A percentile compares a stretch with the other conserved stretches of the same genome.
phyloP scores from a whole-genome alignment of 2,888 invertebrate genomes.

The Disparrhopalites patrizii region DNA sequence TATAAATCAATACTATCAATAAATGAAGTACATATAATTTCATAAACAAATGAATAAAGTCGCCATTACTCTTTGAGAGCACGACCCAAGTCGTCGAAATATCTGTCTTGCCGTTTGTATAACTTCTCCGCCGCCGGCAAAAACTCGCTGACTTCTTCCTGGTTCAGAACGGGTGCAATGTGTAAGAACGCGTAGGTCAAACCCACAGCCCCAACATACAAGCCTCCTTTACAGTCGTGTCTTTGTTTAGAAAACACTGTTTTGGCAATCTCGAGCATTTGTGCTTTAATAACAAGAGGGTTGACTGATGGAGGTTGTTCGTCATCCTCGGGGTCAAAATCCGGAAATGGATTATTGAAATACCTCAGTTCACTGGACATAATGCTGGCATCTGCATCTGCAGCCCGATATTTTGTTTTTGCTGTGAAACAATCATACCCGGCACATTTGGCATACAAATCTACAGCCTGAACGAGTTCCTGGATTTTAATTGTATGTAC shows the following conservation, averaged over 20 bases:
- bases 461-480: too few species aligned
- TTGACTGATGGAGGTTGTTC: neutral
- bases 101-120: slow-evolving; percentile 7
- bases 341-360: neutral
- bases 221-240: slow-evolving; percentile 57
- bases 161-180: slow-evolving; percentile 51
- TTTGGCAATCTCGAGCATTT: neutral
- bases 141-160: slow-evolving; percentile 31
- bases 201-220: slow-evolving; percentile 68
- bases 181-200: slow-evolving; percentile 72
- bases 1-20: too few species aligned
- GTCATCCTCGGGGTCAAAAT: neutral
- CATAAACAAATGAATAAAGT: too few species aligned
- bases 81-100: neutral
- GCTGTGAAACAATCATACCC: too few species aligned
- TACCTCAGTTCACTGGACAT: neutral
- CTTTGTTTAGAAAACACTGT: neutral
- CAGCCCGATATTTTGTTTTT: too few species aligned
- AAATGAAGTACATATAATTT: too few species aligned
- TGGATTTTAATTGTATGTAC: too few species aligned
- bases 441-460: too few species aligned
- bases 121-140: slow-evolving; percentile 18
- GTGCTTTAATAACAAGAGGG: neutral
- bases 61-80: too few species aligned
- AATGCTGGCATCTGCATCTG: too few species aligned